phyloP scores from a whole-genome alignment of 2,888 invertebrate genomes.

The Cataglyphis cursor region DNA sequence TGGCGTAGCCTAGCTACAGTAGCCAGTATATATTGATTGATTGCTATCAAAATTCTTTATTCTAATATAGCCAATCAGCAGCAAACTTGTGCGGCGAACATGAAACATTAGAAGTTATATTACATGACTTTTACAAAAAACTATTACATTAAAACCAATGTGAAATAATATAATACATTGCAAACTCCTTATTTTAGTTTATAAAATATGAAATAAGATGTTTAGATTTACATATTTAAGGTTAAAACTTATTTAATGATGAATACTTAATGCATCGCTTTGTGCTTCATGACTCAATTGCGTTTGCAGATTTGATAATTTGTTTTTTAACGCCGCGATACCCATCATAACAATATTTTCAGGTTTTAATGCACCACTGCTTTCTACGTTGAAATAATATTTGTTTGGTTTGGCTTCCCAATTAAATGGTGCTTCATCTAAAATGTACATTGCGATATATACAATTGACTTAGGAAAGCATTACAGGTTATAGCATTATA shows the following conservation, averaged over 20 bases:
- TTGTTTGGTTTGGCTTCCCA: slow-evolving; percentile 98
- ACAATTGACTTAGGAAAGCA: slow-evolving; percentile 64
- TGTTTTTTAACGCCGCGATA: slow-evolving; percentile 96
- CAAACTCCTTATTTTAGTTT: background rate
- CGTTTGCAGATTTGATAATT: slow-evolving; percentile 97
- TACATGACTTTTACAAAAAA: background rate
- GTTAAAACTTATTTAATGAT: slow-evolving; percentile 80
- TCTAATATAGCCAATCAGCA: background rate
- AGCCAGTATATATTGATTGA: background rate
- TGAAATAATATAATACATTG: background rate
- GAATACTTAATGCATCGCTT: slow-evolving; percentile 93
- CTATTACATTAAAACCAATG: background rate
- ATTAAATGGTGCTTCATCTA: slow-evolving; percentile 96
- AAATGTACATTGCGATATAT: slow-evolving; percentile 70
- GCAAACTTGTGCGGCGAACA: background rate
- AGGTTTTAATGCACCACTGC: slow-evolving; percentile 97
- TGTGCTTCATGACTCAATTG: slow-evolving; percentile 95
- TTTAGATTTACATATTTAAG: background rate
- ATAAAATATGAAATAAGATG: background rate
- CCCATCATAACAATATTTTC: slow-evolving; percentile 99
- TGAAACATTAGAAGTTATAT: background rate
- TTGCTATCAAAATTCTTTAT: background rate
- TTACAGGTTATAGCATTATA: too few species aligned
- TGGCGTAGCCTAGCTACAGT: background rate
- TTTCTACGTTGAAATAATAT: slow-evolving; percentile 98